A percentile compares a stretch with the other conserved stretches of the same genome.
Evolutionary conservation across 1,140 invertebrate species (phyloP).

Genomic region (Halesus radiatus): DNA sequence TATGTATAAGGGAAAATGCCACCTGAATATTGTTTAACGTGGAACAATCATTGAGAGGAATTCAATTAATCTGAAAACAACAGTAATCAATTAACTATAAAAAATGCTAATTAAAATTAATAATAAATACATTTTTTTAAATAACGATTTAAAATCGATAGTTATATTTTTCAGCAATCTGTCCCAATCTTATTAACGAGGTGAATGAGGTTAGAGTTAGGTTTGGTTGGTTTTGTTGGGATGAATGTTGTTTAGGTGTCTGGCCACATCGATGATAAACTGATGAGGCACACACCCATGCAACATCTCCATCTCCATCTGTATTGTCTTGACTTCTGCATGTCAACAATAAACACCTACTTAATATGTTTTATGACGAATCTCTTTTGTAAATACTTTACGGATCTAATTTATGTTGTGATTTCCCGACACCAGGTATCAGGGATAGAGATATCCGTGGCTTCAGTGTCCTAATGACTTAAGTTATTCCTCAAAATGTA

Average conservation of each 20-base stretch:
- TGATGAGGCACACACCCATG: conserved; percentile 58
- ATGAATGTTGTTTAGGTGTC: conserved; percentile 55
- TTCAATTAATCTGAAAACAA: not conserved
- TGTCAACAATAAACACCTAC: conserved; percentile 5
- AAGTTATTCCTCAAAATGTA: conserved; percentile 19
- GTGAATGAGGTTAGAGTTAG: too few relatives aligned
- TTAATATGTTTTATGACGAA: conserved; percentile 25
- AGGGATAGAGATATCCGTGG: conserved; percentile 16
- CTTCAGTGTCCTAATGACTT: conserved; percentile 24
- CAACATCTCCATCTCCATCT: conserved; percentile 43
- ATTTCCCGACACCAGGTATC: not conserved
- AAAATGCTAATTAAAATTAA: too few relatives aligned
- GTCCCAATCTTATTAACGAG: too few relatives aligned
- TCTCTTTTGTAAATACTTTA: conserved; percentile 54
- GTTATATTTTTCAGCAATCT: too few relatives aligned
- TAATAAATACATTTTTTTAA: too few relatives aligned
- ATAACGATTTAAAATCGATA: too few relatives aligned
- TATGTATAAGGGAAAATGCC: not conserved
- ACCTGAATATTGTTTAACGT: conserved; percentile 1
- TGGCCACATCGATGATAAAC: conserved; percentile 51
- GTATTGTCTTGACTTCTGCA: not conserved
- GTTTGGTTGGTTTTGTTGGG: not conserved
- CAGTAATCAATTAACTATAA: too few relatives aligned
- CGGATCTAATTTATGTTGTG: conserved; percentile 31
- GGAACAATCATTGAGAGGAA: not conserved